phyloP scores from a whole-genome alignment of 1,140 invertebrate species.

The Brachystomella parvula region DNA sequence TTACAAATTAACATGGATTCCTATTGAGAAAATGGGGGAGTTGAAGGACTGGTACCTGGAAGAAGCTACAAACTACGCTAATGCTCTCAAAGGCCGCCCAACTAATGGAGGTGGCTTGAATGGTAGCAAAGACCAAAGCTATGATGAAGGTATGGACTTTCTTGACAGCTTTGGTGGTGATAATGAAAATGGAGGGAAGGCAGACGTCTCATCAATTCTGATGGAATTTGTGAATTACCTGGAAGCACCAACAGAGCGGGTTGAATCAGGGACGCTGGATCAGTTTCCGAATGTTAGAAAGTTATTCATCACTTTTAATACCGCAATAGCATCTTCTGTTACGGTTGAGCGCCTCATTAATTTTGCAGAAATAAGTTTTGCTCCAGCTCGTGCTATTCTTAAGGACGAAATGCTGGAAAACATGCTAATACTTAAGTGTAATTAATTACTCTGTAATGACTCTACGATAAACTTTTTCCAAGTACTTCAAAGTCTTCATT shows the following conservation, averaged over 20 bases:
- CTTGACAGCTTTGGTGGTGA: neutral
- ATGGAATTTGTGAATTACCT: constrained; percentile 16
- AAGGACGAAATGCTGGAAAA: constrained; percentile 1
- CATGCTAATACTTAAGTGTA: constrained; percentile 3
- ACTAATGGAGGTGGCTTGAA: no score
- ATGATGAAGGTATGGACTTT: neutral
- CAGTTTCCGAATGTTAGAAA: constrained; percentile 22
- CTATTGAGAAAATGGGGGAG: neutral
- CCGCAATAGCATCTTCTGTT: constrained; percentile 27
- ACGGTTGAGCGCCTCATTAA: constrained; percentile 31
- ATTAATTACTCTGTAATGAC: no score
- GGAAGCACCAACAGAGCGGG: neutral
- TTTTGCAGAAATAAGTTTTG: constrained; percentile 21
- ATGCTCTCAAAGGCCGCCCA: neutral
- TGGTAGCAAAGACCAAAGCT: no score
- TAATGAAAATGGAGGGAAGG: neutral
- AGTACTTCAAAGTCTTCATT: no score
- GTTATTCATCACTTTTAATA: constrained; percentile 29
- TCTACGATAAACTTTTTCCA: no score
- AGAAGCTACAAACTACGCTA: constrained; percentile 1
- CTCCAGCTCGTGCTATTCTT: neutral
- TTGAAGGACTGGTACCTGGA: neutral
- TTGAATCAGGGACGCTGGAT: neutral
- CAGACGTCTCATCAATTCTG: neutral
- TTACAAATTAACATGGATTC: constrained; percentile 20